Conservation (phyloP, 2,113 vertebrate species). For the Melanerpes formicivorus region DNA sequence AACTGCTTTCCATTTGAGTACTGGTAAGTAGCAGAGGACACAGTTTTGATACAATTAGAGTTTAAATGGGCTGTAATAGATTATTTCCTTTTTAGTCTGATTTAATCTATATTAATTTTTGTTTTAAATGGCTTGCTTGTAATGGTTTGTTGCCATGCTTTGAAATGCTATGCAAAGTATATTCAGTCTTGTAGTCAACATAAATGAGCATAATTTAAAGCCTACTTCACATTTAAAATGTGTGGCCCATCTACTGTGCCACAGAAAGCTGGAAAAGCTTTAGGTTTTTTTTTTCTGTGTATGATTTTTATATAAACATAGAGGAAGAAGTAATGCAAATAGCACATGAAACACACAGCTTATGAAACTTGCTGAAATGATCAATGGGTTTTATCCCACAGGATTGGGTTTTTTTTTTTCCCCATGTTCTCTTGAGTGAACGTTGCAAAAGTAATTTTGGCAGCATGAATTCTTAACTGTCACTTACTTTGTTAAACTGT, state of each 20-base stretch:
- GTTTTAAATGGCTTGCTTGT: neutral
- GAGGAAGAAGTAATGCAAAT: neutral
- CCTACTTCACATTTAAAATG: neutral
- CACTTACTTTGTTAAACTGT: neutral
- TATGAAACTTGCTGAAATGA: slow-evolving; percentile 19
- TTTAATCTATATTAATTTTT: neutral
- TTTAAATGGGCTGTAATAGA: neutral
- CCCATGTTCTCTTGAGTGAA: neutral
- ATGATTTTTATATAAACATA: neutral
- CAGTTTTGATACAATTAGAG: neutral
- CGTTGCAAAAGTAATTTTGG: slow-evolving; percentile 9
- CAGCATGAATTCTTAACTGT: neutral
- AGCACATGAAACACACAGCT: neutral
- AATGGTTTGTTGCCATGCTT: neutral
- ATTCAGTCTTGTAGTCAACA: neutral
- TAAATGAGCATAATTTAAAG: neutral
- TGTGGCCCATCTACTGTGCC: neutral
- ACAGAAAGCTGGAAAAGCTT: neutral
- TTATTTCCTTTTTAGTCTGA: neutral
- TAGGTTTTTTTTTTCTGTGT: neutral
- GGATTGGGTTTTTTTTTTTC: neutral
- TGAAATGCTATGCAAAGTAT: neutral
- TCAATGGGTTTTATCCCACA: neutral
- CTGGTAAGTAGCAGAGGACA: neutral
- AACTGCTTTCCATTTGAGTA: neutral